Base-by-base conservation (phyloP, 2,888 invertebrate species). In the Dicyrtoma fusca region DNA sequence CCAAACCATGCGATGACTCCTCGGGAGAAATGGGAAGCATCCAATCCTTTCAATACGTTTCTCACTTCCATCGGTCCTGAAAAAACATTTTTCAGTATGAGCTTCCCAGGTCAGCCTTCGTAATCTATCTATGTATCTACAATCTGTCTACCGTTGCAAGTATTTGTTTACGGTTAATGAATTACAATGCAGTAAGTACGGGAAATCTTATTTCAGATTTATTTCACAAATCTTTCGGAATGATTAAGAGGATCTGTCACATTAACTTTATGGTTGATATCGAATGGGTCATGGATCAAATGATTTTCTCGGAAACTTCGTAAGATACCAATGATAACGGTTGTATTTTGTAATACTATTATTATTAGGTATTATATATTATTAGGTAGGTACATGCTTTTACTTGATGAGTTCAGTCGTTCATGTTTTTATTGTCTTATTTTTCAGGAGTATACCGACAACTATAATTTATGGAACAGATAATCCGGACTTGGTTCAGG, bases 241-340 rank as follows among this genome's bases (percentile, higher is more conserved):
- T 89, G 72, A 84, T 94, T 5, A 89, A 89, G 77, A 87, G 88
- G 55, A 90, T 90, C 0, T 84, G 92, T n/a, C 94, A 97, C 84
- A 91, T 97, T 26, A 97, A 94, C 84, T 97, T 94, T 81, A 93
- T 96, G 92, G 91, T 95, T 49, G 95, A 97, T 81, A 86, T 93
- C 11, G 91, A 90, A 0, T 97, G 95, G 95, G 83, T 97, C 0
- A 85, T 94, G 71, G 90, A 92, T 0, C 94, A 95, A 81, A 96
- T 96, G 81, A 87, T 89, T 81, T 89, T 89, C 4, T 34, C 34
- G 8, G 34, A n/a, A n/a, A n/a, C n/a, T n/a, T n/a, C n/a, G n/a
- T n/a, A n/a, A n/a, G n/a, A n/a, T n/a, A n/a, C n/a, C n/a, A n/a
- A n/a, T n/a, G n/a, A n/a, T n/a, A n/a, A n/a, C n/a, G n/a, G n/a